phyloP scores from a whole-genome alignment of 1,140 invertebrate species.

The Hermatobates lingyangjiaoensis region DNA sequence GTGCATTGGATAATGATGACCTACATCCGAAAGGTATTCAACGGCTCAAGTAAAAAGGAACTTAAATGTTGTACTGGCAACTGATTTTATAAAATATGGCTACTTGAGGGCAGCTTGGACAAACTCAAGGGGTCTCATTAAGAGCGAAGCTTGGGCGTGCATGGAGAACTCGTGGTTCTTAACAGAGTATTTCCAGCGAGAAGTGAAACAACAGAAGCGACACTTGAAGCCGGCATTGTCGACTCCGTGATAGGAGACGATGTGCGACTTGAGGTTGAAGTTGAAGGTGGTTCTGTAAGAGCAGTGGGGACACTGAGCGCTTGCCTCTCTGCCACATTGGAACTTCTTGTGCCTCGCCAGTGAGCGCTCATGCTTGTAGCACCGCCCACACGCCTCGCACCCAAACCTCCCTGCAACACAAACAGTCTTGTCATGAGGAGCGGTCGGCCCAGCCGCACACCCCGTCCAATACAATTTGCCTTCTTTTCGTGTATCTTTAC shows the following conservation, averaged over 20 bases:
- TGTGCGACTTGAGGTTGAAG: constrained; percentile 26
- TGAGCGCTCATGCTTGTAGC: constrained; percentile 7
- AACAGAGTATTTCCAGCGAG: not conserved
- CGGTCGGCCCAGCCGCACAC: no score
- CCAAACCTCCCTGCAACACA: not conserved
- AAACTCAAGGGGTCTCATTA: no score
- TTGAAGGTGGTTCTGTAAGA: constrained; percentile 25
- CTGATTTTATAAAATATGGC: no score
- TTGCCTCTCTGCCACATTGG: constrained; percentile 25
- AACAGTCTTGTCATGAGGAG: constrained; percentile 11
- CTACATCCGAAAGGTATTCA: no score
- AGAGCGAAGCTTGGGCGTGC: no score
- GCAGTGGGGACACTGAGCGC: constrained; percentile 28
- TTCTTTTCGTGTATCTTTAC: no score
- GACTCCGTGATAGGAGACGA: constrained; percentile 19
- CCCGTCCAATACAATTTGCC: no score
- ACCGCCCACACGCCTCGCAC: constrained; percentile 8
- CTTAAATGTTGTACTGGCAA: no score
- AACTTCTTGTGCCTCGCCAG: constrained; percentile 25
- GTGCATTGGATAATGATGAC: no score
- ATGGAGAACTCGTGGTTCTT: not conserved
- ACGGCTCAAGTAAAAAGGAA: no score
- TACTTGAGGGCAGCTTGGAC: no score
- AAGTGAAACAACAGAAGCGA: not conserved
- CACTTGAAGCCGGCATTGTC: not conserved